Conservation (phyloP, 2,888 invertebrate genomes). For the Drosophila kambysellisi region DNA sequence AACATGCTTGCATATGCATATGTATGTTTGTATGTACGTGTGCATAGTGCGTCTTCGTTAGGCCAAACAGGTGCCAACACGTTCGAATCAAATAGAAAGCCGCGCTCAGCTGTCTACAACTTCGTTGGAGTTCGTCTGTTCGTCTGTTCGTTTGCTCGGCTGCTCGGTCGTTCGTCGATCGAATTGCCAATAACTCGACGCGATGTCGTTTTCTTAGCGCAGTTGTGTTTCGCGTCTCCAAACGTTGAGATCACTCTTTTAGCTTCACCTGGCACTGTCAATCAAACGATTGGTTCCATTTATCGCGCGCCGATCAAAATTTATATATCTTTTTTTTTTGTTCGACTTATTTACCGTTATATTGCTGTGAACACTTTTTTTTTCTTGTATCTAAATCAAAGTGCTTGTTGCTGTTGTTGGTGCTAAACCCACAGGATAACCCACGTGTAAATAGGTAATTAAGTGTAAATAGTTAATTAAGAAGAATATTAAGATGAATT, state of each 20-base stretch:
- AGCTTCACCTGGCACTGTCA: neutral
- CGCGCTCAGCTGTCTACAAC: constrained; percentile 12
- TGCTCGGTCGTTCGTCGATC: constrained; percentile 29
- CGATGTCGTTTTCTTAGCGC: constrained; percentile 70
- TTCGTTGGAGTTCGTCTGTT: constrained; percentile 14
- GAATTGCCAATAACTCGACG: constrained; percentile 77
- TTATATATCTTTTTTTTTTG: constrained; percentile 17
- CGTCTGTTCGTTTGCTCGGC: constrained; percentile 14
- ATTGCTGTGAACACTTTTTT: constrained; percentile 30
- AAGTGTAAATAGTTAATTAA: constrained; percentile 45
- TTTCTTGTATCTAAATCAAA: constrained; percentile 20
- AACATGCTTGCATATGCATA: neutral
- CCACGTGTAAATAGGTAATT: constrained; percentile 52
- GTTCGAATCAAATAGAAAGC: constrained; percentile 64
- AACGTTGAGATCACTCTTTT: constrained; percentile 69
- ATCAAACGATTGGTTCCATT: constrained; percentile 13
- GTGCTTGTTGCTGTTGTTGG: constrained; percentile 29
- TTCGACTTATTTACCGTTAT: constrained; percentile 29
- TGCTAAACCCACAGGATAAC: constrained; percentile 41
- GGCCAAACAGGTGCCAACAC: constrained; percentile 43
- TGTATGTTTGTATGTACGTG: constrained; percentile 27
- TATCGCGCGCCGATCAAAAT: constrained; percentile 46
- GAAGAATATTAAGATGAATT: neutral
- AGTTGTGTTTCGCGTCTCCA: constrained; percentile 80
- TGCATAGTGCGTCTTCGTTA: constrained; percentile 44